Conservation (phyloP, 2,797 vertebrate genomes). For the Pseudochaenichthys georgianus region DNA sequence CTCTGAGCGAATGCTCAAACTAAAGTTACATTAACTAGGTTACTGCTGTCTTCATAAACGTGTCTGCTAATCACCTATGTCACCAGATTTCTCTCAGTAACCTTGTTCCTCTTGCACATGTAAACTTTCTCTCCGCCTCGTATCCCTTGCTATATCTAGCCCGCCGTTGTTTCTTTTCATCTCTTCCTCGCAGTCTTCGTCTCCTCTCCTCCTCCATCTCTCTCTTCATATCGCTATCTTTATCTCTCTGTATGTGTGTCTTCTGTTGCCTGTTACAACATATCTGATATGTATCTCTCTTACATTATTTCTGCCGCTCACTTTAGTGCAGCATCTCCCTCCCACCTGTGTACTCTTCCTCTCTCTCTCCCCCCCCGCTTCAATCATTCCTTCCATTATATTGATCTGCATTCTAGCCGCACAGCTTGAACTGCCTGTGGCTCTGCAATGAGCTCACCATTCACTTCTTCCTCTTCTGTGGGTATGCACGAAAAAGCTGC, state of each 20-base stretch:
- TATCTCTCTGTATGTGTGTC: constrained; percentile 34
- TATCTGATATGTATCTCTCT: constrained; percentile 74
- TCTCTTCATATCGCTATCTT: constrained; percentile 10
- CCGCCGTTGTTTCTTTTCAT: constrained; percentile 20
- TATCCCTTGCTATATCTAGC: constrained; percentile 32
- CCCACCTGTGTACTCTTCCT: constrained; percentile 61
- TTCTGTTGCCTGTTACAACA: constrained; percentile 65
- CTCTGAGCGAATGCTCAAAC: not conserved
- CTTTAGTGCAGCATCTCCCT: constrained; percentile 72
- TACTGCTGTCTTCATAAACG: not conserved
- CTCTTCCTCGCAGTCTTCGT: constrained; percentile 28
- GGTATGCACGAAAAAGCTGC: constrained; percentile 38
- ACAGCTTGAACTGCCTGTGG: constrained; percentile 71
- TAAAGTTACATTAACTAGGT: constrained; percentile 17
- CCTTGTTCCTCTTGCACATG: constrained; percentile 12
- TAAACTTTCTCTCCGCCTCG: constrained; percentile 6
- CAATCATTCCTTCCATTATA: constrained; percentile 66
- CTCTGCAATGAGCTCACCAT: constrained; percentile 74
- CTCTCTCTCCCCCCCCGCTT: constrained; percentile 33
- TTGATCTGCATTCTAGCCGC: constrained; percentile 80
- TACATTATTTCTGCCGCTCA: constrained; percentile 70
- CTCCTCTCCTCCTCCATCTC: constrained; percentile 46
- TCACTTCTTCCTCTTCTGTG: constrained; percentile 40
- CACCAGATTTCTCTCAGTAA: constrained; percentile 29
- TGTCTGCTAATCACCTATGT: constrained; percentile 3